Evolutionary conservation across 2,113 vertebrate species (phyloP), one percentile per base, ranked within the genome.

Genomic region (Pampusana beccarii): DNA sequence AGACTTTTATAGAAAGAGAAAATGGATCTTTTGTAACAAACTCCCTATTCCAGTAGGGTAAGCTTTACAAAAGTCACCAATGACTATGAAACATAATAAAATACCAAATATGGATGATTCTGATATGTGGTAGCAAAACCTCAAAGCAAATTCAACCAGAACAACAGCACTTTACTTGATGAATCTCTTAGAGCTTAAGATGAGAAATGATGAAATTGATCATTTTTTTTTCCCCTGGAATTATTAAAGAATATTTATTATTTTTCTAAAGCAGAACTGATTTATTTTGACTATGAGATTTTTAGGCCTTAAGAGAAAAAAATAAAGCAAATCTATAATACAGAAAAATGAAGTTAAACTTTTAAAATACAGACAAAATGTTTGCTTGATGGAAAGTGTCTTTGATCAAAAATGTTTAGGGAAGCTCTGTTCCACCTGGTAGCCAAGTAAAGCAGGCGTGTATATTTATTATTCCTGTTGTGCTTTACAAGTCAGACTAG

Each of bases 401-500:
- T 96, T 97, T 96, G 93, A 96, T 96, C 80, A 93, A 92, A 97
- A 90, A 86, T 92, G 93, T 96, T 96, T 96, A 96, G 80, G 93
- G 93, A 96, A 96, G 53, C 86, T 95, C 81, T 89, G 33, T 81
- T 93, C 80, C 73, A 93, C 80, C 64, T 82, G 62, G 51, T 90
- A 91, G 85, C 90, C 90, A 87, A 96, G 83, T 86, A 88, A 94
- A 94, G 84, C 34, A 88, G 61, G 33, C 70, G 4, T 65, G 6
- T 62, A 19, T 46, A 46, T 94, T 94, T 96, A 93, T 71, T 88
- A 95, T 88, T 90, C 84, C 38, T 86, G 53, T 88, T 88, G 61
- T 23, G 80, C 54, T 94, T 90, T 78, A 72, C 71, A 85, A 92
- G 73, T 85, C 91, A 81, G 83, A 62, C 64, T 88, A 56, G 73